Base-by-base conservation (phyloP, 2,113 vertebrate genomes). In the Thinocorus orbignyianus region DNA sequence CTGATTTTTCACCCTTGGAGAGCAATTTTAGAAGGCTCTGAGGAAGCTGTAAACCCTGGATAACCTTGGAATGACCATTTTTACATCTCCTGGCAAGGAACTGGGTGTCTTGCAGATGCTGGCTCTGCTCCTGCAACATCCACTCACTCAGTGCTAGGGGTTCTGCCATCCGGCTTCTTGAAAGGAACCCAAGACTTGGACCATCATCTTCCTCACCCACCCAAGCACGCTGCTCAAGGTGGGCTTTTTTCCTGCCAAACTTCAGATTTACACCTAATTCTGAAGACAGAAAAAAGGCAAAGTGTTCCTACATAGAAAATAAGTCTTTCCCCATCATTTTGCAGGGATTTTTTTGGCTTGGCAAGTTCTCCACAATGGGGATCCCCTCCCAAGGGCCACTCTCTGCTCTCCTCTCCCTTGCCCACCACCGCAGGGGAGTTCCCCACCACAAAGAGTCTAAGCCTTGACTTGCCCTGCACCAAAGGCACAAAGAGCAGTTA, bases 401-500 rank as follows among this genome's bases (percentile, higher is more conserved):
- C 68, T 48, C 18, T 54, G 17, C 76, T 33, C 48, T 48, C 54
- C 69, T 60, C 11, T 1, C 7, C 51, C 52, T 9, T 71, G 60
- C 69, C 79, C 52, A 17, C 57, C n/a, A 24, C 65, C n/a, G n/a
- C n/a, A n/a, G 66, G 68, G 81, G 87, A 81, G 72, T 33, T 78
- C 84, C 93, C 80, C 62, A 17, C 12, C 69, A n/a, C 44, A 15
- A 42, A 62, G 69, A 37, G 81, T 6, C 89, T 79, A 24, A 91
- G 90, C 93, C 69, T 24, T 0, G 5, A 55, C 88, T 92, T 16
- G 28, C 37, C 70, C 92, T 65, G 49, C 54, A 20, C 2, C 9
- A 15, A 17, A n/a, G 72, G 74, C 46, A 82, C 92, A 92, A 91
- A 94, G 79, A 83, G 82, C 79, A 73, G 42, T 77, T 88, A 80